phyloP scores from a whole-genome alignment of 2,888 invertebrate genomes.

The Dioctria linearis region DNA sequence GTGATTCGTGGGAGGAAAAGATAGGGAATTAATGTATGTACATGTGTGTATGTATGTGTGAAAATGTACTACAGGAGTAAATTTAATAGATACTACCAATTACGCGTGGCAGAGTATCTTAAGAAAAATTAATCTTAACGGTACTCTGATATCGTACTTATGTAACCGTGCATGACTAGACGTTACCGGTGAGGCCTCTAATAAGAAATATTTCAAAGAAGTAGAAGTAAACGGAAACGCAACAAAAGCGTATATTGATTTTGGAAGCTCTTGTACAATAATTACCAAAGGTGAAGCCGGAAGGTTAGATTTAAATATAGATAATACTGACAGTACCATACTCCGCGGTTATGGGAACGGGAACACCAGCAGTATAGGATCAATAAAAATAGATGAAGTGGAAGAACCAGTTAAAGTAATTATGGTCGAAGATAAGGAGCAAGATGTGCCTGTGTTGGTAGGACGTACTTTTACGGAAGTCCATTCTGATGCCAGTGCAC shows the following conservation, averaged over 20 bases:
- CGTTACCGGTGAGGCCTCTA: not conserved
- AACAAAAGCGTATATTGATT: slow-evolving; percentile 26
- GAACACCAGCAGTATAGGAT: not conserved
- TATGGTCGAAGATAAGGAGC: slow-evolving; percentile 41
- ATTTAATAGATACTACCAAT: too few species aligned
- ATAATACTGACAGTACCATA: not conserved
- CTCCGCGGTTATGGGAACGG: slow-evolving; percentile 27
- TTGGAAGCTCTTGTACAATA: slow-evolving; percentile 26
- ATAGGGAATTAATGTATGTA: too few species aligned
- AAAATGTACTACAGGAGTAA: too few species aligned
- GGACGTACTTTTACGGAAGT: slow-evolving; percentile 47
- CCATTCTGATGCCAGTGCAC: too few species aligned
- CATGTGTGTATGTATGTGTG: too few species aligned
- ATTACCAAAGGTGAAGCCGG: slow-evolving; percentile 18
- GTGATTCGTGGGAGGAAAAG: too few species aligned
- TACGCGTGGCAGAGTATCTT: too few species aligned
- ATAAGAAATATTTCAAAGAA: slow-evolving; percentile 20
- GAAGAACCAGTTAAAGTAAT: slow-evolving; percentile 9
- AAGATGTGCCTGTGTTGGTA: slow-evolving; percentile 45
- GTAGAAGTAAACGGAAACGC: not conserved
- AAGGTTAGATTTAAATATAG: not conserved
- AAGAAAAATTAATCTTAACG: too few species aligned
- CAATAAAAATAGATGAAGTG: slow-evolving; percentile 45
- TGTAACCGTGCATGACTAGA: too few species aligned
- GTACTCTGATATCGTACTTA: too few species aligned